Evolutionary conservation across 1,140 invertebrate genomes (phyloP), one percentile per base, ranked within the genome.

Genomic region (Drosophila athabasca): DNA sequence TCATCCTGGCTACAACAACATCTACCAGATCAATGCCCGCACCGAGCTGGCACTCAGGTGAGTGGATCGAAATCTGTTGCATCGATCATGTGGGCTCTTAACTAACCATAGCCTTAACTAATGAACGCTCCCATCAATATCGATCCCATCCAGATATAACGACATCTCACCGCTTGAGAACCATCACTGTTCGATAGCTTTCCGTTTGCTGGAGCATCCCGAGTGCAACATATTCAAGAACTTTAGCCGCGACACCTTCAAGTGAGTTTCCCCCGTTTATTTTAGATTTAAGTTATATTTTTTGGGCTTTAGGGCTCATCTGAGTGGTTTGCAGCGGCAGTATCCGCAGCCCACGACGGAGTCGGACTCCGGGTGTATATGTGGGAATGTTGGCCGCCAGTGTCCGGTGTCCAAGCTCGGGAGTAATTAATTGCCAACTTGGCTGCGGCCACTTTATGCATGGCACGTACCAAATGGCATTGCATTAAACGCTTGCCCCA

Each of bases 1-100:
- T 91, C 97, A 98, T 94, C 97, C 97, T 5, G 97, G 97, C 29
- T 97, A 96, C 90, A 97, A 97, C 92, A 97, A 97, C 81, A 96
- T 96, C 66, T 97, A 97, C 92, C 96, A 97, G 92, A 97, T 97
- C 76, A 97, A 97, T 91, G 96, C 96, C 22, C 94, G 95, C 66
- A 97, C 97, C 6, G 96, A 97, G 84, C 91, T 97, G 71, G 96
- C 97, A 7, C 93, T 97, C 52, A 94, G 96, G 67, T 92, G 59
- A 52, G 70, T 65, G 11, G 3, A 39, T 45, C 1, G 5, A 1
- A n/a, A 11, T 6, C 11, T 26, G 24, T 26, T 26, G 24, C 24
- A 26, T 26, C 3, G 24, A 5, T 26, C 24, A 26, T 26, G 24
- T 26, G 24, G 24, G 24, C 4, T 26, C 4, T 5, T 26, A 26